Conservation (phyloP, 2,113 vertebrate genomes). For the Sinosuthora webbiana region DNA sequence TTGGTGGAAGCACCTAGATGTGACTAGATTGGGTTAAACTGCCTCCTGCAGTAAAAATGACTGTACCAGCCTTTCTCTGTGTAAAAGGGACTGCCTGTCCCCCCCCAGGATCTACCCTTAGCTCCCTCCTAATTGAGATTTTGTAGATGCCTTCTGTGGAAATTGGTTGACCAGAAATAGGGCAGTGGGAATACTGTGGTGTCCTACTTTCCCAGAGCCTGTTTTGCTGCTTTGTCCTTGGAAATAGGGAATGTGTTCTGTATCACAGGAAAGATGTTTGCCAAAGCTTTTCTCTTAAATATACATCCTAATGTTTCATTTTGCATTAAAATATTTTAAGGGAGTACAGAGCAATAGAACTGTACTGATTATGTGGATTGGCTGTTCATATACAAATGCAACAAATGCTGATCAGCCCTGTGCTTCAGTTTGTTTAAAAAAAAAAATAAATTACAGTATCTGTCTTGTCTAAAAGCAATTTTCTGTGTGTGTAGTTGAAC, state of each 20-base stretch:
- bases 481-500: neutral
- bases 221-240: neutral
- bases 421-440: neutral
- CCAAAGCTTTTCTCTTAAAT: neutral
- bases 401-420: neutral
- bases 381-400: neutral
- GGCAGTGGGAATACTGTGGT: neutral
- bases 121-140: neutral
- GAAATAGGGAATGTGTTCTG: neutral
- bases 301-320: neutral
- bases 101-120: neutral
- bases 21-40: neutral
- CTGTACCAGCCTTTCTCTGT: neutral
- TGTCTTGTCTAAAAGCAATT: neutral
- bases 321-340: neutral
- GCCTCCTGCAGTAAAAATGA: neutral
- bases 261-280: neutral
- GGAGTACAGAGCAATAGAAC: neutral
- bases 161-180: conserved; percentile 15
- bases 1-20: neutral
- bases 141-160: neutral
- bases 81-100: neutral
- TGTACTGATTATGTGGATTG: neutral
- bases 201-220: conserved; percentile 16
- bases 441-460: no score